Evolutionary conservation across 2,797 vertebrate species (phyloP), one percentile per base, ranked within the genome.

Genomic region (Numenius phaeopus): DNA sequence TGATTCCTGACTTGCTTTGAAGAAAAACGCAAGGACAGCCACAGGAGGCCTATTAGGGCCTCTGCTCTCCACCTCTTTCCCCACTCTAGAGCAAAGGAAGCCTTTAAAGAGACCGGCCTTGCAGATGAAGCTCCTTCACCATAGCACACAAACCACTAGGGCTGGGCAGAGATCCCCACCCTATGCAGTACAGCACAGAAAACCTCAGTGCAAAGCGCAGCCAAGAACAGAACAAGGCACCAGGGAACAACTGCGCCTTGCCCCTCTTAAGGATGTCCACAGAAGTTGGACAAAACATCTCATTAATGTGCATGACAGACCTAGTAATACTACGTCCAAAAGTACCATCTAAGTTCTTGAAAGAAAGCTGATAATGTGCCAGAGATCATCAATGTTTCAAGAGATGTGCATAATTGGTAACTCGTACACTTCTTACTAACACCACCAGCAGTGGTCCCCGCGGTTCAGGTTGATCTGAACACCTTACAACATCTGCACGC

Each of bases 131-230:
- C 15, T 78, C 44, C 80, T 54, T 78, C 27, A 59, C 52, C 34
- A 27, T 30, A 19, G 18, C 3, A 0, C 6, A 5, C 37, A 69
- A 69, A 50, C 13, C 30, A 27, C 29, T 32, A 49, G 18, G 12
- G 23, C 2, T n/a, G 61, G 32, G 32, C 69, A 78, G 47, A 89
- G 59, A 59, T 47, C 32, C 39, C 50, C 26, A 4, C 14, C 23
- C 44, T 12, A 5, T 1, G 34, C 14, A 21, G 37, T 2, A 47
- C 44, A 5, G 0, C 5, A 23, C 64, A 67, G 18, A 75, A 72
- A 90, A 55, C 3, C 20, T 54, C 71, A 34, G 1, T 1, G 18
- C 4, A 5, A 47, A 70, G 32, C 2, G 13, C 47, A 66, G 34
- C 44, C 40, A 21, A 30, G 27, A 67, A 27, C n/a, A 54, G 46